Base-by-base conservation (phyloP, 2,797 vertebrate genomes). In the Vultur gryphus region DNA sequence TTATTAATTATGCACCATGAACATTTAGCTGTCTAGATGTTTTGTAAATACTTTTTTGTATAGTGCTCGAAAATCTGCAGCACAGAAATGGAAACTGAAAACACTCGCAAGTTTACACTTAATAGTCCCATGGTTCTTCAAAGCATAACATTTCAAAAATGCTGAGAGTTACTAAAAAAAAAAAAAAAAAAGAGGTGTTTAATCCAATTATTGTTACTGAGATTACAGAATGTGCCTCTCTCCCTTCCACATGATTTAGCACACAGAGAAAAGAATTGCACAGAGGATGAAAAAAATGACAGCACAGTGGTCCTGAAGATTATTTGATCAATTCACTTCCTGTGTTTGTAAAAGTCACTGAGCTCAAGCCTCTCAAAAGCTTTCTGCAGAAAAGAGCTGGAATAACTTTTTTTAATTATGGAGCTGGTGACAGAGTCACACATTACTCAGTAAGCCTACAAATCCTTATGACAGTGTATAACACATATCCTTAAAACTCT, bases 261-360 rank as follows among this genome's bases (percentile, higher is more conserved):
- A 92, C 92, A 85, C 6, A 54, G 62, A 44, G 54, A 87, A 72
- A 89, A 91, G 49, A 96, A 95, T 28, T 76, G 76, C 83, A 94
- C 46, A 79, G 19, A 70, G 76, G 95, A 95, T 84, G 58, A 69
- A 93, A 73, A 94, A 96, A 95, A 78, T 84, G 75, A 72, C 84
- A 93, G 70, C 33, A 84, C n/a, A 84, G 58, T 84, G 67, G 54
- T 46, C 93, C 62, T 80, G 95, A 97, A 92, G 78, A 93, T 87
- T 95, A 70, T 49, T 95, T 89, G 95, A 95, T 97, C 90, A 96
- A 55, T 97, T 93, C 84, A 69, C 17, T 93, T 96, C 62, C 70
- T 85, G 29, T 72, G 29, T 57, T 97, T 93, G 71, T 62, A 96
- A 92, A 96, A 97, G 64, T 90, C 84, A 84, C 59, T 77, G 29